Evolutionary conservation across 2,113 vertebrate genomes (phyloP), one percentile per base, ranked within the genome.

Genomic region (Reinhardtius hippoglossoides): DNA sequence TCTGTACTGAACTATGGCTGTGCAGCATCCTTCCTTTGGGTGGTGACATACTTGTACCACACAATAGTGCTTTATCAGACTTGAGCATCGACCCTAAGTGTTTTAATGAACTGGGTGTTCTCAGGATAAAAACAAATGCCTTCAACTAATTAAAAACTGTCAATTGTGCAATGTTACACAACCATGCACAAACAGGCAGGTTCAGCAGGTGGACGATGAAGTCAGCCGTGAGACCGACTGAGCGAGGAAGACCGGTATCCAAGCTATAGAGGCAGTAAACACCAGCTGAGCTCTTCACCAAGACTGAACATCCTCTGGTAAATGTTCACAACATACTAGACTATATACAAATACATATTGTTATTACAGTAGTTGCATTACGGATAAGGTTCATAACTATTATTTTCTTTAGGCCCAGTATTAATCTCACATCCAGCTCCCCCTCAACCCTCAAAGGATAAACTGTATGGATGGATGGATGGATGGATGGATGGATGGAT

Each of bases 11-110:
- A 76, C 66, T 78, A 64, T 54, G 55, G n/a, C 48, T 64, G 13
- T 27, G 10, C 40, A 52, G 14, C 56, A 55, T 44, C 8, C 40
- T 42, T 31, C 37, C n/a, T 62, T 24, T 66, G 67, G 77, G 50
- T 26, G 78, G 52, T 0, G 16, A 35, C 37, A 18, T 52, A 52
- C 20, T 50, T 57, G 13, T 20, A 35, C 27, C 27, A 13, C 23
- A 37, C 58, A 73, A 42, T 52, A 44, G 54, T 15, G 2, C 60
- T 31, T 31, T 31, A 31, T 31, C 27, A 5, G 31, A 7, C 31
- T 67, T 62, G 7, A 63, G 16, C 55, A 82, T 84, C 44, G 67
- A 75, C 63, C 66, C 70, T 50, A 31, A 31, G 14, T 84, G 76
- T 48, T 79, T 4, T 12, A 68, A 60, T 35, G 2, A 61, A 24